These are phyloP conservation scores for Protomyctophum bolini DNA, from an alignment of 2,113 vertebrate genomes.

Conservation along the genomic window DNA sequence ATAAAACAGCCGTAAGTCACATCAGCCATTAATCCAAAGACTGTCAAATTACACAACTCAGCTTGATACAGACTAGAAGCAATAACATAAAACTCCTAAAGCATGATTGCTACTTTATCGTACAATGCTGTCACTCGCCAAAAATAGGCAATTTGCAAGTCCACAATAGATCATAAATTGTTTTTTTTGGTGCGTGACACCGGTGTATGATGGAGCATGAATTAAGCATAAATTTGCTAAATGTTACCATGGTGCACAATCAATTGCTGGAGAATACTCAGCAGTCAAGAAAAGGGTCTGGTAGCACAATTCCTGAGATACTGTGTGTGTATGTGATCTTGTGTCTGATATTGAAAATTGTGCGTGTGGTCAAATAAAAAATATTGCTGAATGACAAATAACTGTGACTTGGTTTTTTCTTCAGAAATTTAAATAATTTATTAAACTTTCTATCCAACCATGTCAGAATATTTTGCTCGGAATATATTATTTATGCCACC, in stretches of 20 bases:
- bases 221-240: conserved; percentile 33
- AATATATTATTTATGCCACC: no score
- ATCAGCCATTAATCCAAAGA: conserved; percentile 27
- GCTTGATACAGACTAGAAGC: conserved; percentile 41
- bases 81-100: conserved; percentile 26
- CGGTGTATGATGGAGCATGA: no score
- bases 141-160: no score
- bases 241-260: conserved; percentile 60
- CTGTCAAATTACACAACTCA: conserved; percentile 25
- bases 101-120: no score
- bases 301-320: conserved; percentile 30
- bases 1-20: not conserved
- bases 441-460: no score
- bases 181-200: no score
- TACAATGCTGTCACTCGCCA: no score
- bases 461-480: no score
- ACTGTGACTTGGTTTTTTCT: not conserved
- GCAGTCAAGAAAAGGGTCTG: conserved; percentile 25
- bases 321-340: conserved; percentile 30
- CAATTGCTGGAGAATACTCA: conserved; percentile 57
- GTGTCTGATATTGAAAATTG: conserved; percentile 10
- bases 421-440: not conserved
- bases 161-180: no score
- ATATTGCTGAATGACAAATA: not conserved
- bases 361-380: conserved; percentile 37